Evolutionary conservation across 1,140 invertebrate genomes (phyloP).

Genomic region (Lasioglossum albipes): DNA sequence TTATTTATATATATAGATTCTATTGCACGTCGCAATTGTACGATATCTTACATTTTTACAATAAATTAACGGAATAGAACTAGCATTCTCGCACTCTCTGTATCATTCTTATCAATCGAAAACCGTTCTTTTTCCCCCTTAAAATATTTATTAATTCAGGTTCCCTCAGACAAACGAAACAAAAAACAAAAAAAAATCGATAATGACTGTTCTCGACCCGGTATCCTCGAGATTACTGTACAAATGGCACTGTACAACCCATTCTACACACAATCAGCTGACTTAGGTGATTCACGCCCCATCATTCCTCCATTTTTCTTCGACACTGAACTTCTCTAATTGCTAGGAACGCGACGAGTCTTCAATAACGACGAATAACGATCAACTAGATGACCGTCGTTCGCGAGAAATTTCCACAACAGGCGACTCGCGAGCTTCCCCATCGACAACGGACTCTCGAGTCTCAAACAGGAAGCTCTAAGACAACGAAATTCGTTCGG

Average conservation of each 20-base stretch:
- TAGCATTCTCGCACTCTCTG: conserved; percentile 15
- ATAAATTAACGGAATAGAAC: conserved; percentile 74
- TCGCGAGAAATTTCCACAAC: conserved; percentile 13
- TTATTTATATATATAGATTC: conserved; percentile 66
- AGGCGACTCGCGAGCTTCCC: conserved; percentile 3
- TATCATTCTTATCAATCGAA: not conserved
- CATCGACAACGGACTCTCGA: not conserved
- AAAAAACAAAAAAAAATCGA: not conserved
- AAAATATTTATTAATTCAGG: conserved; percentile 1
- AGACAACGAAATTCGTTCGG: conserved; percentile 37
- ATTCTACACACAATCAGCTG: not conserved
- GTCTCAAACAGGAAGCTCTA: conserved; percentile 52
- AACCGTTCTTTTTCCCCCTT: not conserved
- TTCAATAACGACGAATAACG: not conserved
- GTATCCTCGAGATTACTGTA: conserved; percentile 44
- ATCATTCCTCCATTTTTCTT: not conserved
- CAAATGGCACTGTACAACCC: conserved; percentile 60
- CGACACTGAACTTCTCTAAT: not conserved
- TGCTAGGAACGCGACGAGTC: conserved; percentile 27
- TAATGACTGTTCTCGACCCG: conserved; percentile 26
- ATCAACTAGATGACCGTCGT: conserved; percentile 20
- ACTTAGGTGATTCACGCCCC: not conserved
- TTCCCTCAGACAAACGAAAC: conserved; percentile 14
- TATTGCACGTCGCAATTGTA: conserved; percentile 77
- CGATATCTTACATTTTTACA: conserved; percentile 78